Evolutionary conservation across 2,797 vertebrate genomes (phyloP).

Genomic region (Mastacembelus armatus): DNA sequence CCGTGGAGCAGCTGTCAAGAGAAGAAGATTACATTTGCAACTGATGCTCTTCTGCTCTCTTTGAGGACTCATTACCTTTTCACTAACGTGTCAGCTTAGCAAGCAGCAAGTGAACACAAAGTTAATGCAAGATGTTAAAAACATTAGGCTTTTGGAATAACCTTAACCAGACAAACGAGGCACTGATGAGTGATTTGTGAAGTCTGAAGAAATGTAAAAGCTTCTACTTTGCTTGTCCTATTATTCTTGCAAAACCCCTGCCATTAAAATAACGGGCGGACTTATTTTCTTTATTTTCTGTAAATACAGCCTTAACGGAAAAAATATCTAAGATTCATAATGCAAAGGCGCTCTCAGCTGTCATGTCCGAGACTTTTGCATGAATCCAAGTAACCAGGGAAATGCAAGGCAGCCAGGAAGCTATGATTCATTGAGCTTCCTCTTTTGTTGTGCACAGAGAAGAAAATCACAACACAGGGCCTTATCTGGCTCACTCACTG

Average conservation of each 20-base stretch:
- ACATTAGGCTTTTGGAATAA: conserved; percentile 25
- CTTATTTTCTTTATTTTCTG: neutral
- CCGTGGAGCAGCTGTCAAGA: conserved; percentile 50
- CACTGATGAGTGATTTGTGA: neutral
- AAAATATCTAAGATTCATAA: neutral
- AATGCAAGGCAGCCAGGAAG: conserved; percentile 58
- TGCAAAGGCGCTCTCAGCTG: conserved; percentile 5
- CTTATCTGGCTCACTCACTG: conserved; percentile 62
- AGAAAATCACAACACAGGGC: conserved; percentile 66
- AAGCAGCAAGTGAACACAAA: neutral
- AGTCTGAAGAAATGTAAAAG: conserved; percentile 8
- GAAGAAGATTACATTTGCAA: conserved; percentile 57
- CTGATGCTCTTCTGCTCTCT: conserved; percentile 33
- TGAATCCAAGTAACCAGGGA: conserved; percentile 24
- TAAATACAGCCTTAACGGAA: neutral
- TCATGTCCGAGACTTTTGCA: neutral
- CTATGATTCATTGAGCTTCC: conserved; percentile 68
- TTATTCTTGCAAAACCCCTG: conserved; percentile 1
- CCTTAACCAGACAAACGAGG: neutral
- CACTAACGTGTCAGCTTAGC: conserved; percentile 18
- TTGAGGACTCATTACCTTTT: conserved; percentile 38
- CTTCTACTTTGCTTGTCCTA: neutral
- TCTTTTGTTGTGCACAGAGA: conserved; percentile 59
- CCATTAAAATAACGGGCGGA: neutral
- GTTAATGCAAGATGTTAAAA: conserved; percentile 5